Evolutionary conservation across 2,797 vertebrate genomes (phyloP).

Genomic region (Adrianichthys oophorus): DNA sequence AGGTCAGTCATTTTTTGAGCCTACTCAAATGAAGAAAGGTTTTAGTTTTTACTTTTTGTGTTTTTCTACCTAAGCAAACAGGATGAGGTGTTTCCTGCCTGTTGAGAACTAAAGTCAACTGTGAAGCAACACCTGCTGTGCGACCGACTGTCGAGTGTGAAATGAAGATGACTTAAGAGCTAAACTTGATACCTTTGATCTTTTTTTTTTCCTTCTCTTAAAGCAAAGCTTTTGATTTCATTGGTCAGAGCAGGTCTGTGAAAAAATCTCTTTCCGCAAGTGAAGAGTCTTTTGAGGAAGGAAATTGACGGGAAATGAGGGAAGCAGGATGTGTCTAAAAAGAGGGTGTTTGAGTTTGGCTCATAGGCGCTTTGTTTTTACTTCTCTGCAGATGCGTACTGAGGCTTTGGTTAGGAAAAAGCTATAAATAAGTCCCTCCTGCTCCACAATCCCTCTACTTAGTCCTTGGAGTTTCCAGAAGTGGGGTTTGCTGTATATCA

Average conservation of each 20-base stretch:
- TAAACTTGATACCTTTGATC: neutral
- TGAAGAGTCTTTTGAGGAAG: slow-evolving; percentile 45
- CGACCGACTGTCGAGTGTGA: too few species aligned
- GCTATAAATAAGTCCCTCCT: slow-evolving; percentile 64
- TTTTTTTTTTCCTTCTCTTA: neutral
- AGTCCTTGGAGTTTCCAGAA: slow-evolving; percentile 45
- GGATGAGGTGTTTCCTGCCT: slow-evolving; percentile 11
- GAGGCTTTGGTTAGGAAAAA: slow-evolving; percentile 47
- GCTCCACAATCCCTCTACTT: slow-evolving; percentile 65
- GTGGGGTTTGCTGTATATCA: slow-evolving; percentile 32
- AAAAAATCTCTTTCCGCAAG: slow-evolving; percentile 42
- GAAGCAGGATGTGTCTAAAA: slow-evolving; percentile 64
- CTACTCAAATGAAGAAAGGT: neutral
- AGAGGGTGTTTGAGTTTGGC: slow-evolving; percentile 51
- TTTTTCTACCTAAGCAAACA: slow-evolving; percentile 10
- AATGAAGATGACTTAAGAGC: neutral
- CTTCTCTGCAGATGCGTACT: slow-evolving; percentile 51
- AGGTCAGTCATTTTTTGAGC: neutral
- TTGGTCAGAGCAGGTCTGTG: slow-evolving; percentile 2
- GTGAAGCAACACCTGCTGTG: slow-evolving; percentile 5
- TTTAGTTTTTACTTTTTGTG: neutral
- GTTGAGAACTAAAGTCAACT: neutral
- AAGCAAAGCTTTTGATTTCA: slow-evolving; percentile 3
- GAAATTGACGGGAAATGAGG: slow-evolving; percentile 50
- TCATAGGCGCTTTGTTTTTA: slow-evolving; percentile 39